These are phyloP conservation scores for Seira ritae DNA, from an alignment of 2,888 invertebrate species.

Conservation along the genomic window DNA sequence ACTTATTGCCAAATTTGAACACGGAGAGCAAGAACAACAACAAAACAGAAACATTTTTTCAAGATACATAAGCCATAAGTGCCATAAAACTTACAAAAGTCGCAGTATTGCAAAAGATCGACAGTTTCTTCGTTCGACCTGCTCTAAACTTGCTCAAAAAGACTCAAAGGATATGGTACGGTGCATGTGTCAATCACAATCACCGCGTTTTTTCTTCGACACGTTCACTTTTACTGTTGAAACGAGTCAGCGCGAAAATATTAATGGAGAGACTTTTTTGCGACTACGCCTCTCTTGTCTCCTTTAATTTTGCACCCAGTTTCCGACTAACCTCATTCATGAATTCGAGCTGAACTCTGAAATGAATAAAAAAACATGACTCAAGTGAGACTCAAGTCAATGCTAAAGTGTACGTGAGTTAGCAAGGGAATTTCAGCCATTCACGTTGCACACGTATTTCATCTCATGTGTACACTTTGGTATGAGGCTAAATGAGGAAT, in stretches of 20 bases:
- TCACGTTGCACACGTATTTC: too few relatives aligned
- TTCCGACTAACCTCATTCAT: slow-evolving; percentile 35
- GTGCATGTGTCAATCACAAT: too few relatives aligned
- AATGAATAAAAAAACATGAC: slow-evolving; percentile 6
- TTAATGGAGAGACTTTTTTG: too few relatives aligned
- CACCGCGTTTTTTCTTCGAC: slow-evolving; percentile 2
- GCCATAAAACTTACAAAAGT: too few relatives aligned
- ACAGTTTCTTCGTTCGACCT: too few relatives aligned
- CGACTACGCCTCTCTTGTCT: neutral
- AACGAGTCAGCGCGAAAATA: too few relatives aligned
- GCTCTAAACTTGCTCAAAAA: too few relatives aligned
- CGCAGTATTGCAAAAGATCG: too few relatives aligned
- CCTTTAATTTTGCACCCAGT: slow-evolving; percentile 2
- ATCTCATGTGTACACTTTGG: too few relatives aligned
- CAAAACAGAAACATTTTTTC: too few relatives aligned
- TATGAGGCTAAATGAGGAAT: neutral
- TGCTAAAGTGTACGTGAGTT: slow-evolving; percentile 29
- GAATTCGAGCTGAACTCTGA: slow-evolving; percentile 21
- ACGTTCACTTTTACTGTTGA: neutral
- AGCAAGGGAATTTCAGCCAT: slow-evolving; percentile 1
- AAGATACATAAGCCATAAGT: too few relatives aligned
- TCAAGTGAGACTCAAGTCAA: slow-evolving; percentile 8
- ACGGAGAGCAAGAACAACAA: neutral
- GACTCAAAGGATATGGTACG: too few relatives aligned
- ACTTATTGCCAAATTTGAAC: neutral